Evolutionary conservation across 2,113 vertebrate genomes (phyloP).

Genomic region (Centropus unirufus): DNA sequence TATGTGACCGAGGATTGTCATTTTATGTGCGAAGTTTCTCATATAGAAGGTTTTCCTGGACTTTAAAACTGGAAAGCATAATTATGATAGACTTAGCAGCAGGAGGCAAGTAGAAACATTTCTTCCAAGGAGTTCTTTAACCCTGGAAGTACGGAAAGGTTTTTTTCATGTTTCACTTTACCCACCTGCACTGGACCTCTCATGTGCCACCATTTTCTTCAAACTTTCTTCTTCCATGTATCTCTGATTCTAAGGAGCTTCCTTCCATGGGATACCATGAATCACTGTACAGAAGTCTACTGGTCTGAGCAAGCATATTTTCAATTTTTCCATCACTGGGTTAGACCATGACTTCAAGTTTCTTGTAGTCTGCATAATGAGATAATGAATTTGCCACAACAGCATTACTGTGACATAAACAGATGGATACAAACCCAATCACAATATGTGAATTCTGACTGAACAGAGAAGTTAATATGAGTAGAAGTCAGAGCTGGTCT

Average conservation of each 20-base stretch:
- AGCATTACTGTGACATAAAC: rapidly evolving
- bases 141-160: not conserved
- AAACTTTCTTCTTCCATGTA: not conserved
- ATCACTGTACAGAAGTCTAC: not conserved
- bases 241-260: not conserved
- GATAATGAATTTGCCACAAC: not conserved
- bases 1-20: not conserved
- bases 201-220: not conserved
- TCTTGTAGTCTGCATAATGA: not conserved
- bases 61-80: not conserved
- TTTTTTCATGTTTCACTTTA: not conserved
- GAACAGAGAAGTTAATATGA: not conserved
- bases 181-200: not conserved
- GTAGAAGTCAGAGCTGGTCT: not conserved
- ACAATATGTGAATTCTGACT: not conserved
- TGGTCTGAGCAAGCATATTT: not conserved
- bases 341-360: not conserved
- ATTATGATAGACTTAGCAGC: not conserved
- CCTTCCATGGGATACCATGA: not conserved
- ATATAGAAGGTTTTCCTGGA: not conserved
- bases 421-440: not conserved
- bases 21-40: not conserved
- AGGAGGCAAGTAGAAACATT: not conserved
- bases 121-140: not conserved
- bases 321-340: not conserved